These are phyloP conservation scores for Epinephelus lanceolatus DNA, from an alignment of 2,113 vertebrate genomes.

Conservation along the genomic window DNA sequence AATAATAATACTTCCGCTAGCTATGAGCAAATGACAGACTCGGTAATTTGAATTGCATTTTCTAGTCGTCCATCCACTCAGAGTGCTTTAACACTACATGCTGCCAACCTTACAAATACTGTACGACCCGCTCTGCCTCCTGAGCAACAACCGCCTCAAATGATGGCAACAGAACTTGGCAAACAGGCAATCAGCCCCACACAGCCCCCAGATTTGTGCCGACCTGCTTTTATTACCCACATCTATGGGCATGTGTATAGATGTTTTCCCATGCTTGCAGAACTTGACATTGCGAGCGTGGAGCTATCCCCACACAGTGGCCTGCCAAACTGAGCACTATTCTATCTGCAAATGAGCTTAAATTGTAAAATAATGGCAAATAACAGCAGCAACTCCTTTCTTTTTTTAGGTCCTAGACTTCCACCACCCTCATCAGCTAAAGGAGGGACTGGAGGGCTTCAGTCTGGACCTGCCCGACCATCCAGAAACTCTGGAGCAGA, in stretches of 20 bases:
- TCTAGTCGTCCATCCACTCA: no score
- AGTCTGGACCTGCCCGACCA: constrained; percentile 77
- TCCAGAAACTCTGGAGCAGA: constrained; percentile 79
- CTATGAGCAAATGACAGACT: no score
- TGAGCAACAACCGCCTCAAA: no score
- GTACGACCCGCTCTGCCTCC: no score
- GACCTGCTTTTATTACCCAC: neutral
- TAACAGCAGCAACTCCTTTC: neutral
- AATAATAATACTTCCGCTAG: no score
- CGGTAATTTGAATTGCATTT: no score
- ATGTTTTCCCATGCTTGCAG: neutral
- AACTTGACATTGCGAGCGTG: neutral
- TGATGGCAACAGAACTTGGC: no score
- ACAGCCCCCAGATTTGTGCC: neutral
- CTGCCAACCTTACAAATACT: no score
- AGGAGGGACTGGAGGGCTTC: constrained; percentile 82
- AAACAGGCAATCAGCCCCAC: neutral
- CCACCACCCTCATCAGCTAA: constrained; percentile 82
- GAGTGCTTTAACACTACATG: no score
- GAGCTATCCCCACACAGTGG: no score
- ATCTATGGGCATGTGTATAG: neutral
- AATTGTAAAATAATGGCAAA: neutral
- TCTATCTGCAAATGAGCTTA: neutral
- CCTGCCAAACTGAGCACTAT: no score
- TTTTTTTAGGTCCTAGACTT: constrained; percentile 80